phyloP scores from a whole-genome alignment of 2,888 invertebrate genomes.

The Gari tellinella region DNA sequence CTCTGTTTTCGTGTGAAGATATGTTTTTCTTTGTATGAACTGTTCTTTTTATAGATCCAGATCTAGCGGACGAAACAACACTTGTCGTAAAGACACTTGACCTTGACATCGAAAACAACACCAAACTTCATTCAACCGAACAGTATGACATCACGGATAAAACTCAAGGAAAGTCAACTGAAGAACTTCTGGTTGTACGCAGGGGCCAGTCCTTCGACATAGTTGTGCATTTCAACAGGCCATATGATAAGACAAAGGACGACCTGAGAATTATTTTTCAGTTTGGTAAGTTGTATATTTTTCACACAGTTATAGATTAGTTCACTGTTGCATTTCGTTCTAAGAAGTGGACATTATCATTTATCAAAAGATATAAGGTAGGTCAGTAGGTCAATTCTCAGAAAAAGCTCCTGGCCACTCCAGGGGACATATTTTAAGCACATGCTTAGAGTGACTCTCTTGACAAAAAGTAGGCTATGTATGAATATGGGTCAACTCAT shows the following conservation, averaged over 20 bases:
- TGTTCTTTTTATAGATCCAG: not conserved
- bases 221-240: constrained; percentile 89
- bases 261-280: constrained; percentile 93
- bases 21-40: too few relatives aligned
- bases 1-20: too few relatives aligned
- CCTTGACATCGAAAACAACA: constrained; percentile 90
- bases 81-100: constrained; percentile 86
- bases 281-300: constrained; percentile 49
- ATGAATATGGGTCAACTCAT: too few relatives aligned
- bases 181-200: constrained; percentile 83
- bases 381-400: too few relatives aligned
- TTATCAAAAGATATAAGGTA: too few relatives aligned
- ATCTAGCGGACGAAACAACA: not conserved
- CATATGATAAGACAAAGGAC: constrained; percentile 90
- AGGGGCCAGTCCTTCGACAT: constrained; percentile 90
- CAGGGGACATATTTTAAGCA: too few relatives aligned
- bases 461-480: too few relatives aligned
- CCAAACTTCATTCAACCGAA: constrained; percentile 89
- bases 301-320: too few relatives aligned
- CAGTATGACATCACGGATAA: constrained; percentile 86
- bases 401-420: too few relatives aligned
- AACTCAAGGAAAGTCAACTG: constrained; percentile 85
- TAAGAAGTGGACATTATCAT: too few relatives aligned
- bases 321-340: too few relatives aligned
- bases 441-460: too few relatives aligned